Percentiles rank a stretch among this genome's conserved stretches.
Conservation (phyloP, 2,888 invertebrate species). For the Hydropsyche betteni region DNA sequence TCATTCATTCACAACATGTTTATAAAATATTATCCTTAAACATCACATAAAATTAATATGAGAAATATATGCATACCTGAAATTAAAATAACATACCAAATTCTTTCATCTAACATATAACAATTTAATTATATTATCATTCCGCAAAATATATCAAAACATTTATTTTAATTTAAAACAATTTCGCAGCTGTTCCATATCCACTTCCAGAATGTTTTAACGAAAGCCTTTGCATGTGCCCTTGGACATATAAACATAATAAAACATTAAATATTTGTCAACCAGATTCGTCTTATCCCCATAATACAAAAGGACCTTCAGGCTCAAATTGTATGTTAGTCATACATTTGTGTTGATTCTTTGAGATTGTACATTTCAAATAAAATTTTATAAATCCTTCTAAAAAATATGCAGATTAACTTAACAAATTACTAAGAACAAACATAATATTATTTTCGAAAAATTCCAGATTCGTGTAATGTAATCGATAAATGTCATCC, state of each 20-base stretch:
- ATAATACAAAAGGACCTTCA: slow-evolving; percentile 60
- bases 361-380: not conserved
- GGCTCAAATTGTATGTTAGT: slow-evolving; percentile 57
- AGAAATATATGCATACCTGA: no score
- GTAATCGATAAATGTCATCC: slow-evolving; percentile 81
- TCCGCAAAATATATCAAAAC: not conserved
- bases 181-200: slow-evolving; percentile 51
- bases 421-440: no score
- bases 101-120: no score
- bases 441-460: no score
- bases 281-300: slow-evolving; percentile 56
- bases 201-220: slow-evolving; percentile 61
- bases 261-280: slow-evolving; percentile 56
- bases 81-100: no score
- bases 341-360: not conserved
- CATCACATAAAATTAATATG: no score
- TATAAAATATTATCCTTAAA: no score
- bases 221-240: slow-evolving; percentile 59
- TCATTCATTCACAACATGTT: no score
- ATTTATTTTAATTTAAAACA: not conserved
- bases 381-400: not conserved
- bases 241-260: slow-evolving; percentile 59
- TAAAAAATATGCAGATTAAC: not conserved
- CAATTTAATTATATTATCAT: no score
- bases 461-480: slow-evolving; percentile 74